Base-by-base conservation (phyloP, 2,113 vertebrate genomes). In the Climacteris rufus region DNA sequence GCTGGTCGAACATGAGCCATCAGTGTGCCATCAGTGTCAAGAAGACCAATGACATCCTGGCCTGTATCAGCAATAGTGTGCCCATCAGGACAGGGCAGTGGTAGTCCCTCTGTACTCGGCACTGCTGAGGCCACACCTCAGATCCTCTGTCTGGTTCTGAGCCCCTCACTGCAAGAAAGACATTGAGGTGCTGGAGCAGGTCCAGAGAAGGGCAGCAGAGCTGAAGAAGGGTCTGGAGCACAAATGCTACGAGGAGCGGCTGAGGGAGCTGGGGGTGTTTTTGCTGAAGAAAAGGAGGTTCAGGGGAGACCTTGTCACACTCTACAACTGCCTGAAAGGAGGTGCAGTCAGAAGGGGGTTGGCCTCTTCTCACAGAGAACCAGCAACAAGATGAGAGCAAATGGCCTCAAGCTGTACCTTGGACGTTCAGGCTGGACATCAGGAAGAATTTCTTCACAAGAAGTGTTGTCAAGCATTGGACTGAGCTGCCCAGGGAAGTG, bases 41-140 rank as follows among this genome's bases (percentile, higher is more conserved):
- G 65, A 31, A 49, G 13, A n/a, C 13, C 65, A 47, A 1, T 54
- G 56, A 8, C 28, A 45, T 47, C 47, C 64, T 16, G 64, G 16
- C 19, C 40, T 56, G 3, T 10, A 2, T 21, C 40, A 87, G 31
- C 65, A 56, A 7, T 0, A 31, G 5, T n/a, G 40, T 31, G 40
- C 16, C 15, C 28, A 54, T 47, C 47, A 53, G 54, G 23, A 0
- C 19, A n/a, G 39, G 70, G 4, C n/a, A n/a, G 45, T 0, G 47
- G 39, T 13, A 52, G 39, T 68, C 0, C 2, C 25, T 0, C 27
- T 59, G 24, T 45, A 3, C 22, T 53, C 0, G 1, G 39, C 47
- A 24, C 15, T 53, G 64, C 28, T 45, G 74, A 33, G 28, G 28
- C 56, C 3, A 1, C 23, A 47, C 1, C 8, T 61, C 0, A 0